These are phyloP conservation scores for Palaemon carinicauda DNA, from an alignment of 1,140 invertebrate genomes.

Conservation along the genomic window DNA sequence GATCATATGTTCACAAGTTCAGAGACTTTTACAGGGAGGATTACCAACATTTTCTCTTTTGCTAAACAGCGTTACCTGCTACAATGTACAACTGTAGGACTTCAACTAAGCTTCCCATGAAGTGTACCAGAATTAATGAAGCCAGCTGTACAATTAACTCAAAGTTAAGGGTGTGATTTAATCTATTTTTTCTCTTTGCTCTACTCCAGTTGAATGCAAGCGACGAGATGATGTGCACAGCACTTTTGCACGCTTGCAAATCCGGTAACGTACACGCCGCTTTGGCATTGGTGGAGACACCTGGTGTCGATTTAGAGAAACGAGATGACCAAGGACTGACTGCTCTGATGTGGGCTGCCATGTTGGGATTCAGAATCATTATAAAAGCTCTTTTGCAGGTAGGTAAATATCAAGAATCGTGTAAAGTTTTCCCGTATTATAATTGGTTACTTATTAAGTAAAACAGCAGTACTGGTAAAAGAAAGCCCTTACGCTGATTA, in stretches of 20 bases:
- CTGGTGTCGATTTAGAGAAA: slow-evolving; percentile 25
- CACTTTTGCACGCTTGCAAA: slow-evolving; percentile 53
- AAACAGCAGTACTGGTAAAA: too few relatives aligned
- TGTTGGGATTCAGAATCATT: slow-evolving; percentile 89
- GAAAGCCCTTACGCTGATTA: too few relatives aligned
- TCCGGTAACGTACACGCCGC: slow-evolving; percentile 53
- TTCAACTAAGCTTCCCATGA: too few relatives aligned
- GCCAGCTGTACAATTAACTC: background rate
- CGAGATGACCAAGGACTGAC: slow-evolving; percentile 91
- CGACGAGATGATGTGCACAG: slow-evolving; percentile 40
- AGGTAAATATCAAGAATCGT: background rate
- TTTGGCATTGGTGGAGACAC: slow-evolving; percentile 50
- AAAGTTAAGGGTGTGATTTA: background rate
- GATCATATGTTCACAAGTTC: too few relatives aligned
- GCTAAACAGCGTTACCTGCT: too few relatives aligned
- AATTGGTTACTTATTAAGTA: too few relatives aligned
- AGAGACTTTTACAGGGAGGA: too few relatives aligned
- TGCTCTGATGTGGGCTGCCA: slow-evolving; percentile 92
- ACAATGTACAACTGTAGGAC: too few relatives aligned
- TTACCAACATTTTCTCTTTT: too few relatives aligned
- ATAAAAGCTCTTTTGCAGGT: slow-evolving; percentile 80
- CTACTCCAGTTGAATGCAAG: slow-evolving; percentile 35
- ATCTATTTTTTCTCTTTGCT: background rate
- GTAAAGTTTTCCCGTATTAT: background rate
- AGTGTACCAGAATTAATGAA: too few relatives aligned